phyloP scores from a whole-genome alignment of 2,113 vertebrate species.

The Nesogale talazaci region DNA sequence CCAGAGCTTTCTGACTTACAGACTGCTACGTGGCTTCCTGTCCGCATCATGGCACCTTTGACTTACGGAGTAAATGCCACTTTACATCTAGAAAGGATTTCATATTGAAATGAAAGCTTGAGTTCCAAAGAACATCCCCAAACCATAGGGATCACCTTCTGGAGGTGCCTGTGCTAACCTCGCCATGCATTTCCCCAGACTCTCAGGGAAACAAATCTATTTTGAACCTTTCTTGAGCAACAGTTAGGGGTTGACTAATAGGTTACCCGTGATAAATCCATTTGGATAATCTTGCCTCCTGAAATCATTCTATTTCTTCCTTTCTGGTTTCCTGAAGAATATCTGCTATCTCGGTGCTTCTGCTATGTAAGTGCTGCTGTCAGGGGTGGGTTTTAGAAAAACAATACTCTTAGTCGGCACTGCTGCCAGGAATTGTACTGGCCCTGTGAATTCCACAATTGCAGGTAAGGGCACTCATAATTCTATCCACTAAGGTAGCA shows the following conservation, averaged over 20 bases:
- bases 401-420: not conserved
- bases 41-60: no score
- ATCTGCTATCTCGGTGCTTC: not conserved
- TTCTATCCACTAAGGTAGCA: not conserved
- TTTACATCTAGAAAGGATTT: not conserved
- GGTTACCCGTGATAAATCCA: not conserved
- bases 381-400: not conserved
- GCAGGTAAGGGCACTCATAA: fast-evolving
- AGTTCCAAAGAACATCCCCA: not conserved
- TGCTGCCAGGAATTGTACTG: not conserved
- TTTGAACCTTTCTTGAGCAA: no score
- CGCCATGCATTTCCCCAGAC: not conserved
- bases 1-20: not conserved
- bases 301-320: not conserved
- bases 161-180: not conserved
- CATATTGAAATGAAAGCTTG: not conserved
- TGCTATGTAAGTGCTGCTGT: not conserved
- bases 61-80: not conserved
- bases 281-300: not conserved
- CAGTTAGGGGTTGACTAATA: not conserved
- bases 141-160: not conserved
- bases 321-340: not conserved
- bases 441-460: not conserved
- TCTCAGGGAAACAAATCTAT: not conserved
- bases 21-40: not conserved